A percentile compares a stretch with the other conserved stretches of the same genome.
Conservation (phyloP, 1,140 invertebrate genomes). For the Tetragnatha versicolor region DNA sequence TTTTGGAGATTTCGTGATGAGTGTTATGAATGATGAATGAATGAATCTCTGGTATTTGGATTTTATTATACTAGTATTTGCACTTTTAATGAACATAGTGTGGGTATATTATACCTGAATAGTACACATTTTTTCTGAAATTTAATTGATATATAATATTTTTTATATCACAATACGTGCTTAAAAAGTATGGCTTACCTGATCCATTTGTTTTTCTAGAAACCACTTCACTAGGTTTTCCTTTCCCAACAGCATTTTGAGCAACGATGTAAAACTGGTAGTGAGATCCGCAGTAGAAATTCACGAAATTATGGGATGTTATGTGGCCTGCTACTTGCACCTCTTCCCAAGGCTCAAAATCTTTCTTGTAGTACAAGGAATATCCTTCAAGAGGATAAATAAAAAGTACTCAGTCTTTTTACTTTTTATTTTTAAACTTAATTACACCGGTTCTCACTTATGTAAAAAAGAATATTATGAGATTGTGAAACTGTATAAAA, state of each 20-base stretch:
- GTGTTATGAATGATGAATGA: no score
- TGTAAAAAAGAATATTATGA: no score
- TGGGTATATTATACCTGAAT: no score
- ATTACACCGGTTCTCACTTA: background rate
- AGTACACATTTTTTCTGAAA: no score
- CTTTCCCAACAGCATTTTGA: slow-evolving; percentile 66
- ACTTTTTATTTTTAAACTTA: background rate
- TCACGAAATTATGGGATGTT: slow-evolving; percentile 61
- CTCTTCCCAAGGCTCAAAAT: slow-evolving; percentile 57
- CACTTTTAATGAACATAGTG: no score
- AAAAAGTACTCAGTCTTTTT: background rate
- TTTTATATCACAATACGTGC: no score
- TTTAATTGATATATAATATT: no score
- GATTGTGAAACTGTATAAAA: no score
- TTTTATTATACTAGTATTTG: no score
- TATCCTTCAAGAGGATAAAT: slow-evolving; percentile 49
- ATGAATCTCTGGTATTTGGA: no score
- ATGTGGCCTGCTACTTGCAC: slow-evolving; percentile 55
- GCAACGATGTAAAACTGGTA: slow-evolving; percentile 62
- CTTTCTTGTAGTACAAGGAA: slow-evolving; percentile 57
- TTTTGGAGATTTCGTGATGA: no score
- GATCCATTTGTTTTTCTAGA: slow-evolving; percentile 71
- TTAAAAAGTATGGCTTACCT: no score
- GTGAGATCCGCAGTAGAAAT: slow-evolving; percentile 63
- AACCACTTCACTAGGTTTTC: slow-evolving; percentile 65